A percentile compares a stretch with the other conserved stretches of the same genome.
Conservation (phyloP, 1,140 invertebrate species). For the Sarcophaga bullata region DNA sequence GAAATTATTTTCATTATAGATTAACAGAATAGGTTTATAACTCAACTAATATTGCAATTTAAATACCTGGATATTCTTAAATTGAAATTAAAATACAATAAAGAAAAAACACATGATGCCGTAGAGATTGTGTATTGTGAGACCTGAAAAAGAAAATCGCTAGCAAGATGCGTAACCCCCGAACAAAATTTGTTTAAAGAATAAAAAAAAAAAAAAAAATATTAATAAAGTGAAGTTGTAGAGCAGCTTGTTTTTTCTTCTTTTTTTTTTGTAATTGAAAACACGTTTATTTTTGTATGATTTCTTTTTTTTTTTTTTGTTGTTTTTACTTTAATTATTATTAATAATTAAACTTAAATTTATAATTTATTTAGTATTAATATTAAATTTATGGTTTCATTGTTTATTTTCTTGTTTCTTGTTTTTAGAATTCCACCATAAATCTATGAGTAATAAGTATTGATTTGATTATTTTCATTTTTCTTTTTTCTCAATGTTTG, state of each 20-base stretch:
- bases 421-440: not conserved
- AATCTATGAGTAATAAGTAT: constrained; percentile 29
- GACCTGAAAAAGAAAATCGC: constrained; percentile 1
- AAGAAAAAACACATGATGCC: not conserved
- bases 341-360: constrained; percentile 33
- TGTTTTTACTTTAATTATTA: constrained; percentile 33
- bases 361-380: constrained; percentile 41
- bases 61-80: constrained; percentile 8
- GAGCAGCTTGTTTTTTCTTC: constrained; percentile 34
- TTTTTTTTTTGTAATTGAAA: constrained; percentile 41
- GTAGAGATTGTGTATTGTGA: not conserved
- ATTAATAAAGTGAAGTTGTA: not conserved
- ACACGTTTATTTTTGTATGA: constrained; percentile 35
- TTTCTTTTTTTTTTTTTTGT: constrained; percentile 39
- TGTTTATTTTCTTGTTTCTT: not conserved
- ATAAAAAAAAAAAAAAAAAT: not conserved
- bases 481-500: not conserved
- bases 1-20: not conserved
- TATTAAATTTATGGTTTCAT: constrained; percentile 36
- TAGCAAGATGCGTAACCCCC: not conserved
- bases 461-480: not conserved
- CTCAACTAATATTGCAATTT: not conserved
- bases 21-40: constrained; percentile 27
- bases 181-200: not conserved
- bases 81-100: not conserved